Conservation (phyloP, 2,113 vertebrate species). For the Proterorhinus semilunaris region DNA sequence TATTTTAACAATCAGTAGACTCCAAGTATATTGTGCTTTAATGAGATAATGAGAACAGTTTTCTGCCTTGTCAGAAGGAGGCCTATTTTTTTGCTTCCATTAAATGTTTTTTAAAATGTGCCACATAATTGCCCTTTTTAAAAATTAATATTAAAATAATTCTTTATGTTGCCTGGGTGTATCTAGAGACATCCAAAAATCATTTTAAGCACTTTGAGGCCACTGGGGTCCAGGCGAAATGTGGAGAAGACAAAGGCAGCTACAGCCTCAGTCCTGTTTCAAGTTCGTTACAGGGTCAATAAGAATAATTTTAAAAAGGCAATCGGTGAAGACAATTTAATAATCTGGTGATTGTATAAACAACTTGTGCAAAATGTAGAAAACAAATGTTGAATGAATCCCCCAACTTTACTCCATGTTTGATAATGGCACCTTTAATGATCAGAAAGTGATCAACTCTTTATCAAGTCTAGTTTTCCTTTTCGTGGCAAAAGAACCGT, state of each 20-base stretch:
- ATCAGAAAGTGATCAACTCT: slow-evolving; percentile 32
- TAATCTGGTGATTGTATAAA: slow-evolving; percentile 55
- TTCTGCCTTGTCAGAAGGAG: neutral
- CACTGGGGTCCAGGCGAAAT: slow-evolving; percentile 72
- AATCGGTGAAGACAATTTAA: slow-evolving; percentile 69
- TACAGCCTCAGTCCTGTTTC: slow-evolving; percentile 54
- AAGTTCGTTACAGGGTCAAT: slow-evolving; percentile 57
- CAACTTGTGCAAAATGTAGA: slow-evolving; percentile 21
- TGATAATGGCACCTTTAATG: slow-evolving; percentile 41
- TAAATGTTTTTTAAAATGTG: slow-evolving; percentile 66
- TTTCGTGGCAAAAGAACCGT: slow-evolving; percentile 62
- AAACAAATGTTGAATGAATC: slow-evolving; percentile 30
- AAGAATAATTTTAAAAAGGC: slow-evolving; percentile 52
- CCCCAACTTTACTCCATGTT: slow-evolving; percentile 42
- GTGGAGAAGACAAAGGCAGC: slow-evolving; percentile 70
- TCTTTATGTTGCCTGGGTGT: slow-evolving; percentile 60
- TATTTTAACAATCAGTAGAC: neutral
- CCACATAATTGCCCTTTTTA: slow-evolving; percentile 65
- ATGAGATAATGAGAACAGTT: neutral
- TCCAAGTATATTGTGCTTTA: neutral
- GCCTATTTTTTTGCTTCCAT: slow-evolving; percentile 47
- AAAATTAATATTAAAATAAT: slow-evolving; percentile 22
- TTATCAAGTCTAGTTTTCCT: slow-evolving; percentile 15
- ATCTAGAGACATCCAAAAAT: slow-evolving; percentile 79
- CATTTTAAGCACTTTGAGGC: slow-evolving; percentile 80